Evolutionary conservation across 2,888 invertebrate genomes (phyloP).

Genomic region (Sinelater perroti): DNA sequence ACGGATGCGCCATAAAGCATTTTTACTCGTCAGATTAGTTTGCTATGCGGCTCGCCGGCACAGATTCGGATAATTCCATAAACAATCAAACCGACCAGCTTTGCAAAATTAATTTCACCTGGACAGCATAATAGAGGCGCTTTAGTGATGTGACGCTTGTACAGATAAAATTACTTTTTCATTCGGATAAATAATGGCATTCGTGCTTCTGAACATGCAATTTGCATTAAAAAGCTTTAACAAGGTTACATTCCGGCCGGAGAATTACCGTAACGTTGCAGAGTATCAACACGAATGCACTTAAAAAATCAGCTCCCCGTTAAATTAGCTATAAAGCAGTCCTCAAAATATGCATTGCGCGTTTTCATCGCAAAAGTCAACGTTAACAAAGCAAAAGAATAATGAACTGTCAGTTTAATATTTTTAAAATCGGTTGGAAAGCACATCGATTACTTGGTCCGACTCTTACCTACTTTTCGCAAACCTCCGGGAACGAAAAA

Average conservation of each 20-base stretch:
- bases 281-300: background rate
- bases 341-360: no score
- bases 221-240: constrained; percentile 8
- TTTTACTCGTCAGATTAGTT: constrained; percentile 21
- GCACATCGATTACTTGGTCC: no score
- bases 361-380: no score
- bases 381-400: no score
- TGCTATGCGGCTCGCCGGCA: no score
- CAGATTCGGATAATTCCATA: constrained; percentile 15
- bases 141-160: constrained; percentile 16
- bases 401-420: no score
- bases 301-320: no score
- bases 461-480: no score
- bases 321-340: no score
- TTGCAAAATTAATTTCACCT: constrained; percentile 17
- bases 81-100: constrained; percentile 17
- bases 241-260: background rate
- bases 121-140: constrained; percentile 10
- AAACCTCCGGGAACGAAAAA: no score
- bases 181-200: constrained; percentile 7
- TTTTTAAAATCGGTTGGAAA: no score
- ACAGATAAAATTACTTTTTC: constrained; percentile 20
- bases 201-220: constrained; percentile 2
- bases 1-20: constrained; percentile 17
- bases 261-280: background rate